Percentiles rank a stretch among this genome's conserved stretches.
These are phyloP conservation scores for Drosophila nr. fundita DNA, from an alignment of 2,888 invertebrate genomes.

Conservation along the genomic window DNA sequence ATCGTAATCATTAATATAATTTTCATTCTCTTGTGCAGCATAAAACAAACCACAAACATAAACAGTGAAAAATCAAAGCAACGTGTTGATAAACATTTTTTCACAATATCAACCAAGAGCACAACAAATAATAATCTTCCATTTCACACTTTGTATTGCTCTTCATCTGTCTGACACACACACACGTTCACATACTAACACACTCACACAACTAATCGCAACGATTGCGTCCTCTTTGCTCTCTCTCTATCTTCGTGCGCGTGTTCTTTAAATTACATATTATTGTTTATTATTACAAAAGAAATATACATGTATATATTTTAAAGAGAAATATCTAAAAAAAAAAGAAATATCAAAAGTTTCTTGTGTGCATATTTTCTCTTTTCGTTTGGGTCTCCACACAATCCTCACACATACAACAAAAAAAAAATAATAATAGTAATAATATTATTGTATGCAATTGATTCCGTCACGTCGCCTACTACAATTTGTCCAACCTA, in stretches of 20 bases:
- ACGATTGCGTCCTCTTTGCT: slow-evolving; percentile 66
- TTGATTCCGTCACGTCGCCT: slow-evolving; percentile 80
- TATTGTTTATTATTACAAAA: slow-evolving; percentile 29
- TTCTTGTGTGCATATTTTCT: slow-evolving; percentile 28
- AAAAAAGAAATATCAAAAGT: slow-evolving; percentile 19
- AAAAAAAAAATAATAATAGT: slow-evolving; percentile 14
- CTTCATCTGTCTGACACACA: slow-evolving; percentile 9
- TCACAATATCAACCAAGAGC: slow-evolving; percentile 17
- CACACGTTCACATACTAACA: slow-evolving; percentile 8
- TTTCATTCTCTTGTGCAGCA: slow-evolving; percentile 58
- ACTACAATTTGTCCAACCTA: slow-evolving; percentile 80
- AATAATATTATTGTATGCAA: slow-evolving; percentile 65
- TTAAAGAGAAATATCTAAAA: slow-evolving; percentile 7
- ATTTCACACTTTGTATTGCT: slow-evolving; percentile 8
- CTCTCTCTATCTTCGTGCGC: slow-evolving; percentile 36
- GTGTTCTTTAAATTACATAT: slow-evolving; percentile 43
- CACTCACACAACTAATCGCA: slow-evolving; percentile 59
- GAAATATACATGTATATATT: not conserved
- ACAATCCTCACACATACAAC: slow-evolving; percentile 28
- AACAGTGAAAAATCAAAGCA: slow-evolving; percentile 22
- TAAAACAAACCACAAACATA: slow-evolving; percentile 13
- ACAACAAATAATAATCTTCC: slow-evolving; percentile 19
- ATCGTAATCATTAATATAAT: slow-evolving; percentile 35
- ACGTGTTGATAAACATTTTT: slow-evolving; percentile 46
- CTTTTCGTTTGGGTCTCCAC: slow-evolving; percentile 35